Conservation (phyloP, 2,113 vertebrate species). For the Pagrus major region DNA sequence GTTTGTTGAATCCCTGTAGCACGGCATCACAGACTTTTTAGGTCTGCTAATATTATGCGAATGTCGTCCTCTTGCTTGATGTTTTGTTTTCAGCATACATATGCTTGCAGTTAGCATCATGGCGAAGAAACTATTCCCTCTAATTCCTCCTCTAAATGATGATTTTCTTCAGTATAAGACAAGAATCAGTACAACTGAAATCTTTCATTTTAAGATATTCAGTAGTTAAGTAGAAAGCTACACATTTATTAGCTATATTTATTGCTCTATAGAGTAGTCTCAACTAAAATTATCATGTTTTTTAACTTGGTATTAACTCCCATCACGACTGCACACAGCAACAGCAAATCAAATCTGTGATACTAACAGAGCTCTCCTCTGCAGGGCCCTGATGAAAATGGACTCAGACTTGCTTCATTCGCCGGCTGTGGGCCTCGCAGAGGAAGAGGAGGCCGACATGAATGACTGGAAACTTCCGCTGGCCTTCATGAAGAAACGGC, state of each 20-base stretch:
- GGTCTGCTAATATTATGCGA: not conserved
- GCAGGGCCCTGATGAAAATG: conserved; percentile 84
- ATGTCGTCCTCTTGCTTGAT: not conserved
- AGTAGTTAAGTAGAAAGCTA: not conserved
- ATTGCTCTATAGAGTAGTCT: not conserved
- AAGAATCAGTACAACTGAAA: not conserved
- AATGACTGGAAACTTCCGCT: conserved; percentile 93
- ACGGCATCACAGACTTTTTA: not conserved
- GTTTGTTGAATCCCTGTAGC: too few species aligned
- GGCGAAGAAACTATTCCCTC: not conserved
- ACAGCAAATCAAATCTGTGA: not conserved
- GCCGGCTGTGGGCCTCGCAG: conserved; percentile 90
- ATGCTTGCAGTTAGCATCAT: not conserved
- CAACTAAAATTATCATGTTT: not conserved
- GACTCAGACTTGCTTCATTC: conserved; percentile 87
- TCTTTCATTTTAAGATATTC: not conserved
- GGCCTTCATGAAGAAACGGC: conserved; percentile 98
- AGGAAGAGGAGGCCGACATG: conserved; percentile 93
- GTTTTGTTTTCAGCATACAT: not conserved
- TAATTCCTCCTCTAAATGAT: not conserved
- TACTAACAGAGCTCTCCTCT: conserved; percentile 2
- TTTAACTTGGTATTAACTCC: not conserved
- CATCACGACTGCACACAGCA: not conserved
- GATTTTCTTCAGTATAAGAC: not conserved
- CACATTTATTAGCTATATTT: not conserved